Evolutionary conservation across 2,888 invertebrate species (phyloP).

Genomic region (Sialis fuliginosa): DNA sequence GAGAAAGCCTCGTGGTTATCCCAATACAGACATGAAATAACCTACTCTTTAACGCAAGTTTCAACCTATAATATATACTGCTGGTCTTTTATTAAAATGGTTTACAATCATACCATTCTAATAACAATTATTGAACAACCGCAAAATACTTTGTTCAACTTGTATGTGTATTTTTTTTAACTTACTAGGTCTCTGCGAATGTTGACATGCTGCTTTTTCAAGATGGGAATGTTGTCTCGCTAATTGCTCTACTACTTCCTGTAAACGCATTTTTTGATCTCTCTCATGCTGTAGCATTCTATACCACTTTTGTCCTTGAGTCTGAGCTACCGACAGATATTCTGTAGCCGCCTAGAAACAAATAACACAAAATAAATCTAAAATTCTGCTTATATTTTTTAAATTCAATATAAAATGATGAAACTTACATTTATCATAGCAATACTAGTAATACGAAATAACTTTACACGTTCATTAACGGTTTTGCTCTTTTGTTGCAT

Average conservation of each 20-base stretch:
- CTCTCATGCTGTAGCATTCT: constrained; percentile 86
- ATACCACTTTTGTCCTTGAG: constrained; percentile 83
- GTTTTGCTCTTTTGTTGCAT: constrained; percentile 65
- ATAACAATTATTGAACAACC: too few relatives aligned
- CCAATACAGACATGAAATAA: too few relatives aligned
- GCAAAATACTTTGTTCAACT: not conserved
- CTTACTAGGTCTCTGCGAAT: constrained; percentile 31
- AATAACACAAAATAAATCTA: constrained; percentile 63
- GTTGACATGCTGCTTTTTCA: constrained; percentile 73
- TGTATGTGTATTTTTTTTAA: constrained; percentile 5
- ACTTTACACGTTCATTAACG: constrained; percentile 80
- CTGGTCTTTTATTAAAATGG: too few relatives aligned
- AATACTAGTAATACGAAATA: constrained; percentile 90
- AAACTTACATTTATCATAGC: constrained; percentile 85
- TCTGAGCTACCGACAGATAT: constrained; percentile 76
- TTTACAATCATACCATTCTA: too few relatives aligned
- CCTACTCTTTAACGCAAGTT: too few relatives aligned
- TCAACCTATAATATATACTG: too few relatives aligned
- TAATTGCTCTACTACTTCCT: constrained; percentile 93
- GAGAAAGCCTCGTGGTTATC: too few relatives aligned
- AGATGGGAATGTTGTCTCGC: constrained; percentile 92
- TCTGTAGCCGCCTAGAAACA: constrained; percentile 65
- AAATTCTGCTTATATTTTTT: not conserved
- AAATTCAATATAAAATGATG: not conserved
- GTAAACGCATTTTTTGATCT: constrained; percentile 78